Conservation (phyloP, 2,113 vertebrate genomes). For the Neomonachus schauinslandi region DNA sequence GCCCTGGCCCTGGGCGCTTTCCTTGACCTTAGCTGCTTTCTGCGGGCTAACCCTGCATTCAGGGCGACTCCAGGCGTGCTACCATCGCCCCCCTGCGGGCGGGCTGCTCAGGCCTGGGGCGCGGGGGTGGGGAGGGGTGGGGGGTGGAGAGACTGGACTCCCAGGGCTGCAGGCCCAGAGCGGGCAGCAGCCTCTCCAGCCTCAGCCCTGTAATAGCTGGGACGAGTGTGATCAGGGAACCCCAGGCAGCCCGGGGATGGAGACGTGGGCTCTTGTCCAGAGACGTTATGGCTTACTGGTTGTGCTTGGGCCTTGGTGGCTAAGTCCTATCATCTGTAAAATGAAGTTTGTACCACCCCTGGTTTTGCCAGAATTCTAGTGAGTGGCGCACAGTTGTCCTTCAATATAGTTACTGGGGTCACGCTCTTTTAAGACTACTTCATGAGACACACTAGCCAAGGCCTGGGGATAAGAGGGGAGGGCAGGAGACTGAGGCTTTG, state of each 20-base stretch:
- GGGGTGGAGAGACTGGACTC: background rate
- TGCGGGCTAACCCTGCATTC: background rate
- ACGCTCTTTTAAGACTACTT: background rate
- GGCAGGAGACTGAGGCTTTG: background rate
- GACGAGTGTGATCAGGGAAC: background rate
- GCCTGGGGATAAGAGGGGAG: background rate
- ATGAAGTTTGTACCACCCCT: background rate
- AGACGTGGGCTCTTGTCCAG: accelerated
- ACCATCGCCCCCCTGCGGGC: background rate
- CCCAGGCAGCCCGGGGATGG: background rate
- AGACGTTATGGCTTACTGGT: background rate
- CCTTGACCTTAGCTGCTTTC: background rate
- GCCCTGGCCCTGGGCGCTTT: background rate
- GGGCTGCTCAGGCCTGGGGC: background rate
- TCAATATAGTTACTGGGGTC: background rate
- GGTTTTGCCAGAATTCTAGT: background rate
- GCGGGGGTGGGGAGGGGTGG: too few relatives aligned
- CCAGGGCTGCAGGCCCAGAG: background rate
- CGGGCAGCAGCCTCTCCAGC: background rate
- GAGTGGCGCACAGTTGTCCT: background rate
- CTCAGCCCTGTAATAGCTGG: background rate
- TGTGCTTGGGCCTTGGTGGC: background rate
- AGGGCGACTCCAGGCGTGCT: background rate
- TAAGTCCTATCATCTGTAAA: background rate
- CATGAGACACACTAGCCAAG: background rate